phyloP scores from a whole-genome alignment of 2,113 vertebrate species.

The Rhynchomys soricoides region DNA sequence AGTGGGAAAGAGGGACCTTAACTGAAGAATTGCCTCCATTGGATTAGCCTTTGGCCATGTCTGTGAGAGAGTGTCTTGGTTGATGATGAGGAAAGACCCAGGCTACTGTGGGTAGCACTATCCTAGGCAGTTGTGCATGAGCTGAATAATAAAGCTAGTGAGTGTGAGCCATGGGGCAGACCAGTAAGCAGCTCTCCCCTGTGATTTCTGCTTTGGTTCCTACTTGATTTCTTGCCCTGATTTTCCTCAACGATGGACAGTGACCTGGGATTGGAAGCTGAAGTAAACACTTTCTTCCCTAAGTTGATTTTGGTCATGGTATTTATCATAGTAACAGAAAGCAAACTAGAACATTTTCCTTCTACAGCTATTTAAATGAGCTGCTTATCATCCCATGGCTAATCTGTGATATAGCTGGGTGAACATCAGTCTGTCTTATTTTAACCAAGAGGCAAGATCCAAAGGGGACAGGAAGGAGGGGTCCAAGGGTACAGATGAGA shows the following conservation, averaged over 20 bases:
- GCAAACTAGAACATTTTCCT: neutral
- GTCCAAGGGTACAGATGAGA: neutral
- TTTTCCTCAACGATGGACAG: neutral
- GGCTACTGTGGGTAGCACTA: neutral
- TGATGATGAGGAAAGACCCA: neutral
- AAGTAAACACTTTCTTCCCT: neutral
- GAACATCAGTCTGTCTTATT: slow-evolving; percentile 12
- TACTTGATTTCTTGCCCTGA: neutral
- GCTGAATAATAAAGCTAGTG: neutral
- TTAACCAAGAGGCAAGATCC: neutral
- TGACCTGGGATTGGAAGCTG: neutral
- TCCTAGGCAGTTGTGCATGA: neutral
- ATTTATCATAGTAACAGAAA: neutral
- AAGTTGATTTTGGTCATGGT: neutral
- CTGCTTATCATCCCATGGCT: neutral
- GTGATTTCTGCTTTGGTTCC: neutral
- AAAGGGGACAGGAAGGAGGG: neutral
- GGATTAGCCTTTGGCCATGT: neutral
- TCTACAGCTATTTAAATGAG: slow-evolving; percentile 1
- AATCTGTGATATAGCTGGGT: neutral
- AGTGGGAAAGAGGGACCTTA: neutral
- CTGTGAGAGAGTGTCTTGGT: neutral
- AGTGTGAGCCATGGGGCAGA: neutral
- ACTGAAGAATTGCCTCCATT: neutral
- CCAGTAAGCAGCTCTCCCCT: neutral